Evolutionary conservation across 92 coral and sea anemone genomes (phyloP).

Genomic region (Epizoanthus stellaris): DNA sequence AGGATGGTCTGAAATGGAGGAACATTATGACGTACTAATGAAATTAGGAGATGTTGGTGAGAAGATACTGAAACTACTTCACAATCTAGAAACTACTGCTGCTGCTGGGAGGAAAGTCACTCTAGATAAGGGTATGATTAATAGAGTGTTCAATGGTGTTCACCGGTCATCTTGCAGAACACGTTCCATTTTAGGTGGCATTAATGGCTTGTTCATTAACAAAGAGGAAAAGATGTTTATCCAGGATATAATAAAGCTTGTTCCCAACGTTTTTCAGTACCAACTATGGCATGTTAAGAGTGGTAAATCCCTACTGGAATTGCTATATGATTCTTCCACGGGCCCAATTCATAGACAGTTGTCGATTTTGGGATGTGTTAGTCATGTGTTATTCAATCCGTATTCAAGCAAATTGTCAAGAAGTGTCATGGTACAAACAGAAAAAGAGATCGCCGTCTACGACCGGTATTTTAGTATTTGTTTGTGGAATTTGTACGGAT

Average conservation of each 20-base stretch:
- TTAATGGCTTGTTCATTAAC: too few species aligned
- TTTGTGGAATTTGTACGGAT: background rate
- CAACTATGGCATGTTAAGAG: too few species aligned
- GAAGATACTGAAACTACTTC: background rate
- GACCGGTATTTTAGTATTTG: background rate
- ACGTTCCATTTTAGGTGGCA: too few species aligned
- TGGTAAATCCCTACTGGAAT: too few species aligned
- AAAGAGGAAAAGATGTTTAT: too few species aligned
- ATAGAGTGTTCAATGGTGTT: background rate
- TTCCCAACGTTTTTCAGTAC: too few species aligned
- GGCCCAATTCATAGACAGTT: background rate
- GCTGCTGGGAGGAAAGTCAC: background rate
- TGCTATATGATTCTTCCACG: background rate
- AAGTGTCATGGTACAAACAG: background rate
- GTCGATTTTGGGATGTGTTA: background rate
- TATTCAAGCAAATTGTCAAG: background rate
- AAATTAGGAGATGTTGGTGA: too few species aligned
- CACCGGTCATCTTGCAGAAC: background rate
- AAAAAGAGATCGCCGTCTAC: background rate
- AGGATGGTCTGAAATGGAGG: too few species aligned
- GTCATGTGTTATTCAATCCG: background rate
- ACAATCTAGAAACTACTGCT: background rate
- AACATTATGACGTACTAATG: too few species aligned
- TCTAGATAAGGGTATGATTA: background rate
- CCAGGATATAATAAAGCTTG: too few species aligned